Percentiles rank a stretch among this genome's conserved stretches.
These are phyloP conservation scores for Drosophila prolongata DNA, from an alignment of 2,888 invertebrate species.

Conservation along the genomic window DNA sequence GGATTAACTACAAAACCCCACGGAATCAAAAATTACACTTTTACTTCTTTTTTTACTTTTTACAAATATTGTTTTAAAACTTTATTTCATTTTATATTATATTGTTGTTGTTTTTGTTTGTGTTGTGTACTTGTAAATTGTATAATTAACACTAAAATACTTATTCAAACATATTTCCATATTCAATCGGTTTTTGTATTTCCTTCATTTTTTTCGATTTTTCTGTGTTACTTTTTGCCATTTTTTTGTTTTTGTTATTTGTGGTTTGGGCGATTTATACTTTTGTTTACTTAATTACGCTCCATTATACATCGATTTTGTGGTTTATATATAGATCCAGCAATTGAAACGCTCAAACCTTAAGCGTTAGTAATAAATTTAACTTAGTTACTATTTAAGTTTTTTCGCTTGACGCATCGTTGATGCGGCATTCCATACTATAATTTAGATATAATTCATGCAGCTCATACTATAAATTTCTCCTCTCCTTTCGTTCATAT, in stretches of 20 bases:
- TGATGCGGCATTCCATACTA: constrained; percentile 48
- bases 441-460: constrained; percentile 56
- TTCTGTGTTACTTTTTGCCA: constrained; percentile 34
- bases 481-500: constrained; percentile 38
- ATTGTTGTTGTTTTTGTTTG: constrained; percentile 63
- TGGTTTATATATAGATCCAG: constrained; percentile 61
- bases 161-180: constrained; percentile 82
- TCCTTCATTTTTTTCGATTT: constrained; percentile 36
- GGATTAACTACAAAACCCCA: too few relatives aligned
- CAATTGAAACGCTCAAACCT: constrained; percentile 72
- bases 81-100: constrained; percentile 83
- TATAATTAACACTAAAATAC: constrained; percentile 84
- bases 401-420: constrained; percentile 35
- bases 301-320: constrained; percentile 52
- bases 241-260: constrained; percentile 53
- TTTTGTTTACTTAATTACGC: constrained; percentile 60
- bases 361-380: constrained; percentile 73
- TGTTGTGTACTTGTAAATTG: constrained; percentile 82
- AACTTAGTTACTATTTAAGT: constrained; percentile 76
- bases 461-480: constrained; percentile 45
- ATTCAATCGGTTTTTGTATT: constrained; percentile 64
- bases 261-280: constrained; percentile 38
- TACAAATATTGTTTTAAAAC: constrained; percentile 84
- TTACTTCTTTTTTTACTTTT: constrained; percentile 71
- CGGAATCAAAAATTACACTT: neutral